Evolutionary conservation across 1,140 invertebrate species (phyloP), one percentile per base, ranked within the genome.

Genomic region (Drosophila takahashii): DNA sequence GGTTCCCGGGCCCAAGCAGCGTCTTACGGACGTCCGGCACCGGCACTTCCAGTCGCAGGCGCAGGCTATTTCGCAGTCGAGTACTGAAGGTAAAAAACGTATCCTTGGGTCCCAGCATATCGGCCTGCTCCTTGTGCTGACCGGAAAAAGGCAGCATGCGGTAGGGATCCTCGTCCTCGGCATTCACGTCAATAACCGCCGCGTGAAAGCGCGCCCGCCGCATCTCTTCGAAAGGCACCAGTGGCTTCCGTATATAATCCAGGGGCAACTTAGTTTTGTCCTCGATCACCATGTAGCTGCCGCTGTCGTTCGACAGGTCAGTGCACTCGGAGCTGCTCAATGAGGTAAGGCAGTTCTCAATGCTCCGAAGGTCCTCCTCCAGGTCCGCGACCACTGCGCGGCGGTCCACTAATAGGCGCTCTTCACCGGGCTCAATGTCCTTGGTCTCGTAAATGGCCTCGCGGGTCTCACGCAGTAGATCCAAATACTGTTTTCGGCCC

Each of bases 171-270:
- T 47, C 44, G 32, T 91, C 90, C 37, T 92, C 90, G 11, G 79
- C 79, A 2, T 81, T 71, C 0, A 77, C 72, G 34, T 91, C 79
- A 8, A 92, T 86, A 0, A 90, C 72, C 3, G 78, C 71, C 0
- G 86, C 80, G 9, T 92, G 77, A 22, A 92, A 90, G 3, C 90
- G 90, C 0, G 77, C 85, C 0, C 91, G 87, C n/a, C 89, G 71
- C 67, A 91, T 74, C 52, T 92, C 86, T 47, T 92, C 91, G 45
- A 92, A 92, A 0, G 91, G 91, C 11, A 92, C 91, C 42, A 90
- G 16, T 0, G 91, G 81, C 37, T 92, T 92, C 0, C 90, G 74
- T 29, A 92, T 79, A 53, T 87, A 92, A 27, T 92, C 91, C 27
- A 91, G 36, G 0, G 91, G 91, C n/a, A 92, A 50, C 52, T 92